These are phyloP conservation scores for Clitarchus hookeri DNA, from an alignment of 2,888 invertebrate species.

Conservation along the genomic window DNA sequence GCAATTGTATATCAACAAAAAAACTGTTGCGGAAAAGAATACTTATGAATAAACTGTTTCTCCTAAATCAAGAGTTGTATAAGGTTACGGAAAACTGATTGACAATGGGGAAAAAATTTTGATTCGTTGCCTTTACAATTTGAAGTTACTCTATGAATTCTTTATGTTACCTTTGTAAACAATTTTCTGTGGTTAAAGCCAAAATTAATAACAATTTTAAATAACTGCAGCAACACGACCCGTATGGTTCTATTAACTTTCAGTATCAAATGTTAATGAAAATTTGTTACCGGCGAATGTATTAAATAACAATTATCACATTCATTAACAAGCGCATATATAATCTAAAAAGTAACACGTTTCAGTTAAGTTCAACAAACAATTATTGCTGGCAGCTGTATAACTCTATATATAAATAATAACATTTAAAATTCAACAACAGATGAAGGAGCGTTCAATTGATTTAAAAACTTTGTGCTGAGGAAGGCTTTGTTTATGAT, in stretches of 20 bases:
- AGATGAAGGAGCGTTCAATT: neutral
- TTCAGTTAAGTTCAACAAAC: neutral
- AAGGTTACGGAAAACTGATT: neutral
- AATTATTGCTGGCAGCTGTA: neutral
- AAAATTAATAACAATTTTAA: neutral
- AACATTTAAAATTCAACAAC: neutral
- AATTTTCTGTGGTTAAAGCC: neutral
- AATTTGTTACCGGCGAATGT: neutral
- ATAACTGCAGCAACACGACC: neutral
- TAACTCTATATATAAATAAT: neutral
- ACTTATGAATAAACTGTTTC: no score
- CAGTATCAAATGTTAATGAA: neutral
- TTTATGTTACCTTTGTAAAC: no score
- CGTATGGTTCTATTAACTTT: neutral
- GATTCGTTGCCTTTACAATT: neutral
- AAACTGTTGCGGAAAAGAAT: no score
- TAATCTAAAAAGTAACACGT: neutral
- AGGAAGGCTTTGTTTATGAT: neutral
- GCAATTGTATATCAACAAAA: no score
- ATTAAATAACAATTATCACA: constrained; percentile 19
- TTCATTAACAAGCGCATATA: neutral
- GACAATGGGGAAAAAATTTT: neutral
- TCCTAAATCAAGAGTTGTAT: neutral
- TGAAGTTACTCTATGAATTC: neutral
- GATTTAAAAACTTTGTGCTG: neutral